Evolutionary conservation across 2,888 invertebrate genomes (phyloP).

Genomic region (Lycocerus yunnanus): DNA sequence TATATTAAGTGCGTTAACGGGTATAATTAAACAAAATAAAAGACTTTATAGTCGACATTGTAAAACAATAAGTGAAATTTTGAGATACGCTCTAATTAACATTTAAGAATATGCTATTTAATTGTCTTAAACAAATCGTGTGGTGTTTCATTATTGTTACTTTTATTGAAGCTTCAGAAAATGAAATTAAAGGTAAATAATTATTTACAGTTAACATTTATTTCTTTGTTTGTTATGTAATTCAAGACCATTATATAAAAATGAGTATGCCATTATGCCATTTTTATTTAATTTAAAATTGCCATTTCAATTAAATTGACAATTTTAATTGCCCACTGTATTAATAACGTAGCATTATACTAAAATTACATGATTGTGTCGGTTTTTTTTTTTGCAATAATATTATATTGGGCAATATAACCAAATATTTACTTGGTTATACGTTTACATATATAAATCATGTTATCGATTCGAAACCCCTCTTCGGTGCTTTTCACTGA

Average conservation of each 20-base stretch:
- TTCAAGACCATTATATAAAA: background rate
- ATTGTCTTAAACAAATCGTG: slow-evolving; percentile 49
- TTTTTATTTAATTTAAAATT: background rate
- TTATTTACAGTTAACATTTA: background rate
- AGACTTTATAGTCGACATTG: slow-evolving; percentile 9
- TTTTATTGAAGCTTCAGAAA: slow-evolving; percentile 46
- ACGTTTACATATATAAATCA: background rate
- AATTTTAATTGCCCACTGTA: background rate
- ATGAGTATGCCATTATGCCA: background rate
- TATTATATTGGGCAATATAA: background rate
- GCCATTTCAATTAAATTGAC: background rate
- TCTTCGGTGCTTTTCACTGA: background rate
- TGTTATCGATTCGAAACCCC: background rate
- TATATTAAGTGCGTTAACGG: background rate
- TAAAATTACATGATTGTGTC: background rate
- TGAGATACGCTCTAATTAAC: slow-evolving; percentile 48
- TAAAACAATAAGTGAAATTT: slow-evolving; percentile 39
- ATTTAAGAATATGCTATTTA: slow-evolving; percentile 48
- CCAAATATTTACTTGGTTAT: background rate
- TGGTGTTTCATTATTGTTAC: slow-evolving; percentile 43
- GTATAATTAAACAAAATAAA: background rate
- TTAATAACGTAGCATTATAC: background rate
- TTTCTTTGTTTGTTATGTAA: background rate
- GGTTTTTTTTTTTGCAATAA: background rate
- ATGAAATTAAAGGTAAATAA: slow-evolving; percentile 50